These are phyloP conservation scores for Choreutis nemorana DNA, from an alignment of 2,888 invertebrate genomes.

Conservation along the genomic window DNA sequence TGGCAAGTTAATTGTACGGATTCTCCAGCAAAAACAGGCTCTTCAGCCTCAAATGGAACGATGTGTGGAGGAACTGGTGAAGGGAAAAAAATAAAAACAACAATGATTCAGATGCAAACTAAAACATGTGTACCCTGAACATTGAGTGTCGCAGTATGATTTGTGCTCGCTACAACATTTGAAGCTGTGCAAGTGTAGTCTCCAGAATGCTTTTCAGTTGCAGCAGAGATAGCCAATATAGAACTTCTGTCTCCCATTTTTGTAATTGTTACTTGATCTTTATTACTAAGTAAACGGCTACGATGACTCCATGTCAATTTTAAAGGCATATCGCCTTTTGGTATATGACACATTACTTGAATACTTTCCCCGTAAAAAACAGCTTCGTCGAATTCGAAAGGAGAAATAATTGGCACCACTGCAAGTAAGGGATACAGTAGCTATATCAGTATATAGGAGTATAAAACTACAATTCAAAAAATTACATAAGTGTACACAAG, in stretches of 20 bases:
- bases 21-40: constrained; percentile 71
- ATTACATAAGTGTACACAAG: constrained; percentile 18
- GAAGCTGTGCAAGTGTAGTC: constrained; percentile 79
- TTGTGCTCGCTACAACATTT: constrained; percentile 72
- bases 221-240: constrained; percentile 71
- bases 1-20: constrained; percentile 70
- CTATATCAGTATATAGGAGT: constrained; percentile 5
- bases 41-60: constrained; percentile 68
- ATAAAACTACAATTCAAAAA: too few relatives aligned
- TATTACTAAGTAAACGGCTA: constrained; percentile 51
- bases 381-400: constrained; percentile 65
- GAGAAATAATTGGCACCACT: constrained; percentile 69
- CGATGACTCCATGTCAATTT: constrained; percentile 75
- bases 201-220: constrained; percentile 74
- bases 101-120: constrained; percentile 22
- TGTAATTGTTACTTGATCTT: constrained; percentile 53
- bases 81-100: constrained; percentile 23
- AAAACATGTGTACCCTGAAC: constrained; percentile 69
- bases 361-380: constrained; percentile 67
- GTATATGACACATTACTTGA: constrained; percentile 63
- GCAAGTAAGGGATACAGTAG: constrained; percentile 27
- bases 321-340: constrained; percentile 77
- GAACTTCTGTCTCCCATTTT: constrained; percentile 69
- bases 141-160: constrained; percentile 68
- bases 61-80: constrained; percentile 69